Base-by-base conservation (phyloP, 2,888 invertebrate genomes). In the Dastarcus helophoroides region DNA sequence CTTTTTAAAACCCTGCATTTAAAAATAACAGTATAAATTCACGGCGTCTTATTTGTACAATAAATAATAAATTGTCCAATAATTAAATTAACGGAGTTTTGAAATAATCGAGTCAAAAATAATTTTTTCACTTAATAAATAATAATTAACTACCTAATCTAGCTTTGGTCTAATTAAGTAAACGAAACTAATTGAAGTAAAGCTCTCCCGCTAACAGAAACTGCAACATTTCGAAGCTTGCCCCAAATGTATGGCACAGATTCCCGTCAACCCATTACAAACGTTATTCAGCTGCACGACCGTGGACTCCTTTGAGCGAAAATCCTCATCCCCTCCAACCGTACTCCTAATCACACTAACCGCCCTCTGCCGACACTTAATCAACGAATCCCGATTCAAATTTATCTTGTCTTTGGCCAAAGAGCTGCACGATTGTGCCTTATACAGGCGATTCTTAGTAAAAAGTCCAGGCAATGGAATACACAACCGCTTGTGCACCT, bases 401-500 rank as follows among this genome's bases (percentile, higher is more conserved):
- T 55, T 57, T 10, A 69, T 62, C 31, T 67, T 63, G 37, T 71
- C 71, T 16, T 69, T 61, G 2, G 65, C 60, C 35, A 73, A 63
- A 25, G 69, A 71, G 54, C 79, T 63, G 63, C 80, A 73, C 2
- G 71, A 71, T 45, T 72, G 67, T 8, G 74, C 70, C 46, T 74
- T 73, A 49, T 74, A 73, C 22, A 74, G 53, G 3, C 71, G 63
- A 24, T 68, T 68, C 28, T 64, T 64, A 24, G 63, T 63, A 41
- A 72, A 67, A 22, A 71, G 50, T 10, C 68, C 68, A 1, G 73
- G 69, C 35, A 74, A 44, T 2, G 74, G 74, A 35, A 73, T 65
- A 51, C 71, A 74, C n/a, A 75, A 54, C 53, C 73, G 73, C 49
- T 70, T 71, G 47, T 74, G 73, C 31, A 79, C 72, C 37, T 77